Evolutionary conservation across 2,113 vertebrate species (phyloP).

Genomic region (Drymodes brunneopygia): DNA sequence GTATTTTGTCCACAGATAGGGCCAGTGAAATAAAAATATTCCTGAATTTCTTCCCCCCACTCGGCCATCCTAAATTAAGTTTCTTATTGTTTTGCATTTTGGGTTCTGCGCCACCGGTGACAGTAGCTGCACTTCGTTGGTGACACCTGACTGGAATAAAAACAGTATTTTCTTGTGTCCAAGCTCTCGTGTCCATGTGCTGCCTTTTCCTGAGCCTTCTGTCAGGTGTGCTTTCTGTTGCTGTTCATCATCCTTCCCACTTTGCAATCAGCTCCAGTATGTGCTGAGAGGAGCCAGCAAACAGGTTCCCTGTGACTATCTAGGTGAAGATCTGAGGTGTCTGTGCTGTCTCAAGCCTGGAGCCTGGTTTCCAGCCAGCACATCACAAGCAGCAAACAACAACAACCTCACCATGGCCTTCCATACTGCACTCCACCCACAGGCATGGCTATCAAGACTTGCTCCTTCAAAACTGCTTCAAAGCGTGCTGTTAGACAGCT

Average conservation of each 20-base stretch:
- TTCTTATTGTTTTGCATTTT: neutral
- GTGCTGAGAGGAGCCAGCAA: neutral
- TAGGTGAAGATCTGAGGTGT: neutral
- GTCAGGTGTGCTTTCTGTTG: neutral
- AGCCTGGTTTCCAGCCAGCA: neutral
- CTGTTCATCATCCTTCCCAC: neutral
- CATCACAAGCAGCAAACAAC: neutral
- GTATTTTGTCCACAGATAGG: neutral
- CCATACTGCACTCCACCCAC: neutral
- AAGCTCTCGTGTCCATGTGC: neutral
- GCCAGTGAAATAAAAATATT: neutral
- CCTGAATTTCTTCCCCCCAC: neutral
- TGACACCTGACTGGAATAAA: neutral
- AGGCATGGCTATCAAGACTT: neutral
- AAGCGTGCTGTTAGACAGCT: neutral
- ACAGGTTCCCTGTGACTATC: rapidly evolving
- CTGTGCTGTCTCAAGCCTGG: neutral
- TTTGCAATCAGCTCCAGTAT: neutral
- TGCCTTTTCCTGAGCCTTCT: neutral
- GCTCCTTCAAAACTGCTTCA: neutral
- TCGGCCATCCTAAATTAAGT: neutral
- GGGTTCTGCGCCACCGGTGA: neutral
- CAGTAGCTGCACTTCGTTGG: neutral
- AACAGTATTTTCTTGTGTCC: neutral
- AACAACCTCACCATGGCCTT: neutral